Base-by-base conservation (phyloP, 2,797 vertebrate genomes). In the Syncerus caffer region DNA sequence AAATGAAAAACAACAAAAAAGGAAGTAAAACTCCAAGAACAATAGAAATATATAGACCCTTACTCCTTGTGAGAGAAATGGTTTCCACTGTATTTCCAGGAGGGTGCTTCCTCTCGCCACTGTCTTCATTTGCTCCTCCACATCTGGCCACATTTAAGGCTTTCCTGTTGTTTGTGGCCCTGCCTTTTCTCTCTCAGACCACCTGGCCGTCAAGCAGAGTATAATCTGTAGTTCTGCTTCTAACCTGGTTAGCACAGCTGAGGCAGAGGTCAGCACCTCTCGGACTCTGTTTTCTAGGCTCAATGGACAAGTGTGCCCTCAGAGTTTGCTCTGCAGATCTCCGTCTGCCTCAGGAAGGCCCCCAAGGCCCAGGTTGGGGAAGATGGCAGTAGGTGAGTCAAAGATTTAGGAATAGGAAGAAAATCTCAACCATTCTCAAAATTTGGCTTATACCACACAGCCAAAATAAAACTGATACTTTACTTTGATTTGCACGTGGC, bases 321-420 rank as follows among this genome's bases (percentile, higher is more conserved):
- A 16, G 47, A 12, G 14, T 55, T 31, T 85, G 6, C 34, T 3
- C 29, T 55, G 27, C 67, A 78, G 47, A 78, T 29, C 27, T 21
- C 7, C 34, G 38, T 74, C 38, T n/a, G 9, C 38, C 53, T 64
- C 71, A 64, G 34, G 34, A 29, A 45, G 12, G 19, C 34, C 38
- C 38, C 2, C 34, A 27, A 55, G 57, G 60, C 62, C 45, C 55
- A n/a, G 21, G 57, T 3, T 58, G 55, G 3, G 3, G 23, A 74
- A 45, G 53, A 76, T 42, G 11, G 11, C 2, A 50, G 10, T n/a
- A 15, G 2, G 0, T n/a, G 11, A 45, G 38, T 10, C 1, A n/a
- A 9, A 83, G 53, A 83, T 14, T 21, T 5, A 85, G 80, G 47
- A 45, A 62, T 21, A 45, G 27, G n/a, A 85, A 29, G 45, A n/a